Percentiles rank a stretch among this genome's conserved stretches.
Evolutionary conservation across 92 coral and sea anemone species (phyloP).

Genomic region (Zoanthus sansibaricus): DNA sequence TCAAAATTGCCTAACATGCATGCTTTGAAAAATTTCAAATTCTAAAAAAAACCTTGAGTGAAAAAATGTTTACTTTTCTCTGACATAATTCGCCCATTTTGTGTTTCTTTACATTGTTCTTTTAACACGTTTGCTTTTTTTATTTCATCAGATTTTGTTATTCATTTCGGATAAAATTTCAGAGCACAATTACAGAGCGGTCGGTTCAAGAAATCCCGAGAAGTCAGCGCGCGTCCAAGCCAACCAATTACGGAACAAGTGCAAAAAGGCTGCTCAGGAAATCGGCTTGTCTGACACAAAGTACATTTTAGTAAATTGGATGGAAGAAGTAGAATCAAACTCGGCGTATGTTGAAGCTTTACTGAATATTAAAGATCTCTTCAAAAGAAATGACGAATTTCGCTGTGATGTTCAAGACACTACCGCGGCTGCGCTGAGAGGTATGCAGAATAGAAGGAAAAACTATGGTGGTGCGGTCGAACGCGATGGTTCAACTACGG

Average conservation of each 20-base stretch:
- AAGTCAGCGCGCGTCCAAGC: conserved; percentile 72
- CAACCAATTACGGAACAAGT: conserved; percentile 77
- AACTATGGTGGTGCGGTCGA: too few relatives aligned
- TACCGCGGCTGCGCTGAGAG: conserved; percentile 67
- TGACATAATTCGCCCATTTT: too few relatives aligned
- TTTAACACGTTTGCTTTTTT: conserved; percentile 47
- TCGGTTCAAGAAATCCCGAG: conserved; percentile 64
- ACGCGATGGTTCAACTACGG: too few relatives aligned
- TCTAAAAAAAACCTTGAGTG: too few relatives aligned
- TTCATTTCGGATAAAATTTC: conserved; percentile 69
- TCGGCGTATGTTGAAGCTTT: conserved; percentile 50
- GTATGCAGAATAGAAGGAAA: conserved; percentile 33
- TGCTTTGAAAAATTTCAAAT: too few relatives aligned
- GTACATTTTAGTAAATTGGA: conserved; percentile 72
- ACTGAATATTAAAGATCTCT: conserved; percentile 58
- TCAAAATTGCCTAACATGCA: too few relatives aligned
- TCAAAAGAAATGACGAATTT: conserved; percentile 69
- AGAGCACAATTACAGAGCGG: too few relatives aligned
- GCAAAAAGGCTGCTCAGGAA: conserved; percentile 58
- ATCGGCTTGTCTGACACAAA: conserved; percentile 46
- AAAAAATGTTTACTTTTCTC: too few relatives aligned
- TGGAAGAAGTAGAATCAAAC: conserved; percentile 65
- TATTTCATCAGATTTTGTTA: not conserved
- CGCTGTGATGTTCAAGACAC: conserved; percentile 64
- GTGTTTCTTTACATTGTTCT: not conserved